Evolutionary conservation across 2,888 invertebrate species (phyloP), one percentile per base, ranked within the genome.

Genomic region (Xylophagus ater): DNA sequence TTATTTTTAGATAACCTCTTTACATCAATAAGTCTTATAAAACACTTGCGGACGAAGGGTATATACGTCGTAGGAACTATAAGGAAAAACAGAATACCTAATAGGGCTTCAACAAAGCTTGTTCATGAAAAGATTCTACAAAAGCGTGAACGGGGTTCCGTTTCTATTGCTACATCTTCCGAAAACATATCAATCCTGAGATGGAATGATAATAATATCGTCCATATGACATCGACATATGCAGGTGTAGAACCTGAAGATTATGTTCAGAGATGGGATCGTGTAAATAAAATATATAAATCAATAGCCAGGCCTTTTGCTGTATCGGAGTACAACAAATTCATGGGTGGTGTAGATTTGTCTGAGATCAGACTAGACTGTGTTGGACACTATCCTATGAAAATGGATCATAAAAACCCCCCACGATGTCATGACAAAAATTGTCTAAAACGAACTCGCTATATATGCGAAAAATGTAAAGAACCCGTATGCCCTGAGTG

Each of bases 321-420:
- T 17, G 17, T 34, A 25, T 13, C 34, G 7, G 19, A 25, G n/a
- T 26, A 34, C 13, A 34, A 34, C 18, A 17, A 34, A 34, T 34
- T 25, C 18, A 34, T 34, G 34, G 34, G n/a, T n/a, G n/a, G n/a
- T n/a, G n/a, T n/a, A n/a, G 34, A 34, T 34, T 18, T 34, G 12
- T 34, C 18, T 24, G 26, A 26, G n/a, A n/a, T n/a, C n/a, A n/a
- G n/a, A n/a, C n/a, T n/a, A n/a, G n/a, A n/a, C n/a, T n/a, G n/a
- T n/a, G n/a, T n/a, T n/a, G n/a, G n/a, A n/a, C n/a, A n/a, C n/a
- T n/a, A n/a, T n/a, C n/a, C n/a, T n/a, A n/a, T n/a, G n/a, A n/a
- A n/a, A n/a, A n/a, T n/a, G n/a, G n/a, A n/a, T n/a, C n/a, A n/a
- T n/a, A n/a, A n/a, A n/a, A n/a, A n/a, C n/a, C n/a, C n/a, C n/a